Percentiles rank a stretch among this genome's conserved stretches.
Evolutionary conservation across 2,888 invertebrate species (phyloP).

Genomic region (Perizoma affinitatum): DNA sequence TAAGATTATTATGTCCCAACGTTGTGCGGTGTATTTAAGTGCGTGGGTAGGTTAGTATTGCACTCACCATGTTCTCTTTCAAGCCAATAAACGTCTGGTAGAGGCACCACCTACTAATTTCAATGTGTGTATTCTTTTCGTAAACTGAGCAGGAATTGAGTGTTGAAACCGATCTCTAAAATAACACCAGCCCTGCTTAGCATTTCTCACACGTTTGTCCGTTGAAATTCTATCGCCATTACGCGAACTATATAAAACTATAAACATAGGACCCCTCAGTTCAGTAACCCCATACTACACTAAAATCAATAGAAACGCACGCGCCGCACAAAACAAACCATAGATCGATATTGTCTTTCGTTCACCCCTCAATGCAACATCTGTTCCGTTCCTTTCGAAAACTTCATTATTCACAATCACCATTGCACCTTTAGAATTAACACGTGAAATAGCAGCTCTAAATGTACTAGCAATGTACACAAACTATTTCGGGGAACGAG

Average conservation of each 20-base stretch:
- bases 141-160: slow-evolving; percentile 33
- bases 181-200: slow-evolving; percentile 4
- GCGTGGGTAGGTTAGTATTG: too few species aligned
- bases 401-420: slow-evolving; percentile 12
- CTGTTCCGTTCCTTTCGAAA: slow-evolving; percentile 49
- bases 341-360: slow-evolving; percentile 75
- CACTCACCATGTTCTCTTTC: too few species aligned
- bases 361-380: slow-evolving; percentile 62
- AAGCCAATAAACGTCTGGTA: too few species aligned
- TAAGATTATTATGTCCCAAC: too few species aligned
- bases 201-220: slow-evolving; percentile 21
- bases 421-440: slow-evolving; percentile 22
- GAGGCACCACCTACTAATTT: background rate
- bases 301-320: slow-evolving; percentile 65
- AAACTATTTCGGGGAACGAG: slow-evolving; percentile 8
- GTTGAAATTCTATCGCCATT: slow-evolving; percentile 28
- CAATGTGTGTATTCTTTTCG: background rate
- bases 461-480: slow-evolving; percentile 24
- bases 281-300: slow-evolving; percentile 52
- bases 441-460: slow-evolving; percentile 14
- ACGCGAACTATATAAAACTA: slow-evolving; percentile 32
- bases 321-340: slow-evolving; percentile 50
- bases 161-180: slow-evolving; percentile 6
- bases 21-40: too few species aligned
- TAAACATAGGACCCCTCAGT: slow-evolving; percentile 29